phyloP scores from a whole-genome alignment of 1,140 invertebrate genomes.

The Micrasema longulum region DNA sequence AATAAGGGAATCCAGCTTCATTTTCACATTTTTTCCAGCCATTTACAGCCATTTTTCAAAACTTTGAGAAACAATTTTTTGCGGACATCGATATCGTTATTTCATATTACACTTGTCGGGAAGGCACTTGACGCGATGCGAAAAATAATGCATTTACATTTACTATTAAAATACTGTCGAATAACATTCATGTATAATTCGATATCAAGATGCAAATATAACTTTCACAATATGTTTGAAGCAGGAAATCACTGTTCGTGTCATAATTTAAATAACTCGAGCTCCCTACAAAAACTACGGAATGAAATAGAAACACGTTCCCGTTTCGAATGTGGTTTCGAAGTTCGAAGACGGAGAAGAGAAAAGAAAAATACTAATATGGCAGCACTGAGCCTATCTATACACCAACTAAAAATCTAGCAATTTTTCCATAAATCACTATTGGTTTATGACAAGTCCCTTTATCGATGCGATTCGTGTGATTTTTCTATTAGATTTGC shows the following conservation, averaged over 20 bases:
- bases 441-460: slow-evolving; percentile 31
- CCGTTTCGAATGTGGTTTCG: not conserved
- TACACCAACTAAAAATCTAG: slow-evolving; percentile 41
- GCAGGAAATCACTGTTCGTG: slow-evolving; percentile 1
- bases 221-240: not conserved
- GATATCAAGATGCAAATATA: not conserved
- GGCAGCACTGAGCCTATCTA: slow-evolving; percentile 37
- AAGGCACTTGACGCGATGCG: too few relatives aligned
- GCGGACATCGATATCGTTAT: too few relatives aligned
- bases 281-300: not conserved
- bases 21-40: slow-evolving; percentile 68
- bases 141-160: too few relatives aligned
- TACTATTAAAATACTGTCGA: too few relatives aligned
- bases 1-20: slow-evolving; percentile 70
- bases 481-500: slow-evolving; percentile 13
- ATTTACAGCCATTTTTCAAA: slow-evolving; percentile 29
- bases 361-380: slow-evolving; percentile 11
- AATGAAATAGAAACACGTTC: slow-evolving; percentile 2
- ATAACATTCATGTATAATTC: too few relatives aligned
- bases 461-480: slow-evolving; percentile 1
- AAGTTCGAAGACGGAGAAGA: not conserved
- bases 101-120: too few relatives aligned
- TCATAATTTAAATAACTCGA: slow-evolving; percentile 12
- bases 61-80: too few relatives aligned
- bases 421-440: slow-evolving; percentile 23